Conservation (phyloP, 2,888 invertebrate species). For the Willowsia nigromaculata region DNA sequence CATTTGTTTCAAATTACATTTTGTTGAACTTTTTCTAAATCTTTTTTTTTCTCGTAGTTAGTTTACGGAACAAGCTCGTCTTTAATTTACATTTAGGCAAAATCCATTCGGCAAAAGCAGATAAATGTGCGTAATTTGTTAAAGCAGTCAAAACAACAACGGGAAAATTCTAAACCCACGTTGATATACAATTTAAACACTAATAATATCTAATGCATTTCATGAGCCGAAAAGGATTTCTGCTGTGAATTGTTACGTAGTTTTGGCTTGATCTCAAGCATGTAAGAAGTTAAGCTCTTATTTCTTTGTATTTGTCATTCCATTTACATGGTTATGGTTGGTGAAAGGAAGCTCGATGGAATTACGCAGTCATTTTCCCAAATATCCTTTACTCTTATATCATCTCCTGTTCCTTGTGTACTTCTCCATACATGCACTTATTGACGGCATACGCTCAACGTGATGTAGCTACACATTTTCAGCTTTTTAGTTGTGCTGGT, state of each 20-base stretch:
- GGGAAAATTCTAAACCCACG: neutral
- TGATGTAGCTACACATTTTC: slow-evolving; percentile 5
- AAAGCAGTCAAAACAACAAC: neutral
- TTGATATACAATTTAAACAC: neutral
- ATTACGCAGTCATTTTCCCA: neutral
- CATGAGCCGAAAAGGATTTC: slow-evolving; percentile 1
- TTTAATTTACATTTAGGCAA: too few relatives aligned
- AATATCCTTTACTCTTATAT: neutral
- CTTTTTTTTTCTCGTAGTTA: too few relatives aligned
- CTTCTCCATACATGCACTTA: neutral
- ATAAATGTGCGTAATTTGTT: too few relatives aligned
- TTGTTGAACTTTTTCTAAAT: too few relatives aligned
- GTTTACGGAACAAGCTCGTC: too few relatives aligned
- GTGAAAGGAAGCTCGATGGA: neutral
- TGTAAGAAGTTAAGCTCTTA: neutral
- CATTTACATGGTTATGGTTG: neutral
- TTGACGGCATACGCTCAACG: neutral
- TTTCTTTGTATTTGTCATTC: neutral
- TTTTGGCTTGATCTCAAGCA: neutral
- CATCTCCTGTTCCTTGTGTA: neutral
- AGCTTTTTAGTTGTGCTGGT: too few relatives aligned
- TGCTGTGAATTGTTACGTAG: neutral
- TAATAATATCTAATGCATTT: slow-evolving; percentile 3
- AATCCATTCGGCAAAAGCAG: too few relatives aligned
- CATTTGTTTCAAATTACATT: too few relatives aligned